Base-by-base conservation (phyloP, 2,888 invertebrate genomes). In the Rhamphomyia laevipes region DNA sequence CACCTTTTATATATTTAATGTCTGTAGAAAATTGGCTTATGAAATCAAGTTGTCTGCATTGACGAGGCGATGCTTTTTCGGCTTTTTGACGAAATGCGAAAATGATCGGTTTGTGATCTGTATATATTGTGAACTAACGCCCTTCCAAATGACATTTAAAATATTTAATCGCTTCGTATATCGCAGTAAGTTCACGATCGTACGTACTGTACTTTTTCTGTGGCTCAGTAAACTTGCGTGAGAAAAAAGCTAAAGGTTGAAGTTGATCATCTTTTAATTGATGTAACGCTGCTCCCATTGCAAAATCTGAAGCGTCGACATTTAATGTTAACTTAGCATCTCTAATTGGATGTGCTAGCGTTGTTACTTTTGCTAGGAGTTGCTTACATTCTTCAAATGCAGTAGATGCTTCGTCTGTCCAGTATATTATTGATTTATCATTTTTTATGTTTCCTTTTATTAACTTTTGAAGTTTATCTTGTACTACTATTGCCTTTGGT, bases 231-330 rank as follows among this genome's bases (percentile, higher is more conserved):
- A n/a, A n/a, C n/a, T n/a, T n/a, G n/a, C n/a, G n/a, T n/a, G n/a
- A n/a, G n/a, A n/a, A n/a, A n/a, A n/a, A n/a, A n/a, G n/a, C n/a
- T n/a, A n/a, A n/a, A n/a, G n/a, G n/a, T n/a, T n/a, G n/a, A n/a
- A n/a, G n/a, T n/a, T n/a, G n/a, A n/a, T n/a, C n/a, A n/a, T n/a
- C n/a, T n/a, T n/a, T n/a, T n/a, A n/a, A n/a, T 0, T 23, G 67
- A 45, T 70, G 63, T 12, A 70, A 47, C 0, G 60, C 62, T 1
- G 64, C 66, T 2, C 68, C 68, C 3, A 67, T 58, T 3, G 67
- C 61, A 1, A 38, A 46, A 42, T 65, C 63, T 0, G 67, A 69
- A 2, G 68, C 67, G 21, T 48, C 48, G 2, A 21, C 33, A 5
- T 16, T 10, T 13, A 46, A 6, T 5, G 18, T 56, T 1, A 67